phyloP scores from a whole-genome alignment of 2,888 invertebrate genomes.

The Dryocosmus kuriphilus region DNA sequence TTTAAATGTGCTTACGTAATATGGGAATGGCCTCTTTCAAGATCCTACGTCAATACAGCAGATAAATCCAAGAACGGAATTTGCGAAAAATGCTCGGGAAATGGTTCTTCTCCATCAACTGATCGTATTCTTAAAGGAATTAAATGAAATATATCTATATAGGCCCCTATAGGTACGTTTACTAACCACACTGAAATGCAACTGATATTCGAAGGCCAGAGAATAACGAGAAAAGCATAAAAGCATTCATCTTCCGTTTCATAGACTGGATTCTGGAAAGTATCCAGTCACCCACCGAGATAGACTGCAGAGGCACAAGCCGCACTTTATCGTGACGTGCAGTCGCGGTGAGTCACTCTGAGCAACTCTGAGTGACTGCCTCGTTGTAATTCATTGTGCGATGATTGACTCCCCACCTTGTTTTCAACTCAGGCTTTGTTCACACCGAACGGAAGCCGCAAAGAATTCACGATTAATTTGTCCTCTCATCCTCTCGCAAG shows the following conservation, averaged over 20 bases:
- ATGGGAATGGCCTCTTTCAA: too few species aligned
- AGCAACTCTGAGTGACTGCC: slow-evolving; percentile 54
- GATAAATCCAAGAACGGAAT: slow-evolving; percentile 10
- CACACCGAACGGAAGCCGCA: slow-evolving; percentile 37
- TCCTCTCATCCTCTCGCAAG: slow-evolving; percentile 18
- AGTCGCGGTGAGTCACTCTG: slow-evolving; percentile 53
- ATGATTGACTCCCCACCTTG: slow-evolving; percentile 52
- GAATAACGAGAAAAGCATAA: slow-evolving; percentile 3
- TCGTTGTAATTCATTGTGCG: slow-evolving; percentile 61
- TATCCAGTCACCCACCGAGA: background rate
- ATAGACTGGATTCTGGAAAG: slow-evolving; percentile 29
- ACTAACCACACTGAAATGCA: background rate
- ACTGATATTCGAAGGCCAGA: slow-evolving; percentile 16
- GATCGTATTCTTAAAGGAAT: background rate
- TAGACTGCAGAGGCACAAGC: slow-evolving; percentile 29
- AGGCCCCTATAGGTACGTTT: background rate
- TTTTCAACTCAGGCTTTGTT: slow-evolving; percentile 25
- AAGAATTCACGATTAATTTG: slow-evolving; percentile 31
- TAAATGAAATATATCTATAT: background rate
- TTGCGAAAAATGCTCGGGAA: slow-evolving; percentile 20
- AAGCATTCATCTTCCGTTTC: slow-evolving; percentile 15
- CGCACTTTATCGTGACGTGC: slow-evolving; percentile 49
- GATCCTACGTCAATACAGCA: background rate
- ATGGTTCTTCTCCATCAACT: background rate
- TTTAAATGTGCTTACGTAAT: too few species aligned